Conservation (phyloP, 2,113 vertebrate species). For the Okapia johnstoni region DNA sequence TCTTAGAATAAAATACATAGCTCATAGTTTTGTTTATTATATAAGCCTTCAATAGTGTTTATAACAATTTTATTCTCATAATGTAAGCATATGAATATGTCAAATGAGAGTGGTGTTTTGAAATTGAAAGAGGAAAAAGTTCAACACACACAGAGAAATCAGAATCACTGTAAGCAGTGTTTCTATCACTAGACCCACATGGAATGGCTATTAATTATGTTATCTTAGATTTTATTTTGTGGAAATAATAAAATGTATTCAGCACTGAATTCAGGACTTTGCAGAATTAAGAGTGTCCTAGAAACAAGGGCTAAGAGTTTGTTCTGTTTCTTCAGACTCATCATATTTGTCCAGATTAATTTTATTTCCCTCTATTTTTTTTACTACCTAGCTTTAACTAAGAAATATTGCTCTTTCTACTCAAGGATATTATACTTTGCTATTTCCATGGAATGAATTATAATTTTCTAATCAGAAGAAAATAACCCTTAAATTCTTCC, state of each 20-base stretch:
- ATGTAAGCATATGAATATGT: neutral
- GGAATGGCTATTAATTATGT: neutral
- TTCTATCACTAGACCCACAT: rapidly evolving
- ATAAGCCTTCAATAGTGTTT: neutral
- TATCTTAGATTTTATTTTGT: neutral
- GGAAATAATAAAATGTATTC: neutral
- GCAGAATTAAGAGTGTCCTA: neutral
- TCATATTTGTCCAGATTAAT: neutral
- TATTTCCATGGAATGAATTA: neutral
- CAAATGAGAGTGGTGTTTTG: neutral
- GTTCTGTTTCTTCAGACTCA: neutral
- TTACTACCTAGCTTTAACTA: neutral
- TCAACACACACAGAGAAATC: neutral
- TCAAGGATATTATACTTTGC: neutral
- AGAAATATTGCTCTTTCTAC: neutral
- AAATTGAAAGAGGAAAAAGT: neutral
- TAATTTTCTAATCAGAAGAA: constrained; percentile 14
- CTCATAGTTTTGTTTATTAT: neutral
- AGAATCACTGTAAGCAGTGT: neutral
- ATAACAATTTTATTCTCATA: neutral
- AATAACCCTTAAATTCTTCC: neutral
- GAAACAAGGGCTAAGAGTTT: neutral
- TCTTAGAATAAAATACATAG: neutral
- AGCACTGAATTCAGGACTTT: neutral
- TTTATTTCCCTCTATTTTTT: neutral